Conservation (phyloP, 2,888 invertebrate genomes). For the Ochropleura plecta region DNA sequence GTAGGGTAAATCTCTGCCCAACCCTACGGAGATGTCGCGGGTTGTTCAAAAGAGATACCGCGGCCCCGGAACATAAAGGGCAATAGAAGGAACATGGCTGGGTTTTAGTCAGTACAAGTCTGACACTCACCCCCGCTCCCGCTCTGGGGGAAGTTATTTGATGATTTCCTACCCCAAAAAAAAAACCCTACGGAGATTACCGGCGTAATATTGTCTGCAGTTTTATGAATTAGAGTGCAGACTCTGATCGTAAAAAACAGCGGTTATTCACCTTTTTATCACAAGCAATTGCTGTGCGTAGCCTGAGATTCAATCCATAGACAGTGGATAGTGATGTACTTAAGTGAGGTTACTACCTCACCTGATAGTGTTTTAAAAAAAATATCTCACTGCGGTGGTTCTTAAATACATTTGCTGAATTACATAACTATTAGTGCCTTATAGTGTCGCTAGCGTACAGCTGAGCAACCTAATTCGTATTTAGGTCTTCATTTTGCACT, state of each 20-base stretch:
- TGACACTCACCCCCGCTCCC: no score
- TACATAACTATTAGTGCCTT: not conserved
- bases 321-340: not conserved
- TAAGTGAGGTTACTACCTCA: no score
- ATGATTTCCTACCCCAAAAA: no score
- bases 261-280: not conserved
- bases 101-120: no score
- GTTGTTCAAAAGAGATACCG: no score
- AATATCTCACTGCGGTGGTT: not conserved
- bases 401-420: not conserved
- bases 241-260: no score
- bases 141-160: no score
- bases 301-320: not conserved
- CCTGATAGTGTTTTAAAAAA: no score
- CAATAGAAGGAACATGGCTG: no score
- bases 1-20: not conserved
- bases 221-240: not conserved
- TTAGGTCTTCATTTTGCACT: not conserved
- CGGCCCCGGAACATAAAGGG: no score
- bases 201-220: not conserved
- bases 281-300: not conserved
- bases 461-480: no score
- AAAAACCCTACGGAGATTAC: not conserved
- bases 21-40: no score
- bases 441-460: not conserved